Conservation (phyloP, 2,113 vertebrate species). For the Microtus ochrogaster region DNA sequence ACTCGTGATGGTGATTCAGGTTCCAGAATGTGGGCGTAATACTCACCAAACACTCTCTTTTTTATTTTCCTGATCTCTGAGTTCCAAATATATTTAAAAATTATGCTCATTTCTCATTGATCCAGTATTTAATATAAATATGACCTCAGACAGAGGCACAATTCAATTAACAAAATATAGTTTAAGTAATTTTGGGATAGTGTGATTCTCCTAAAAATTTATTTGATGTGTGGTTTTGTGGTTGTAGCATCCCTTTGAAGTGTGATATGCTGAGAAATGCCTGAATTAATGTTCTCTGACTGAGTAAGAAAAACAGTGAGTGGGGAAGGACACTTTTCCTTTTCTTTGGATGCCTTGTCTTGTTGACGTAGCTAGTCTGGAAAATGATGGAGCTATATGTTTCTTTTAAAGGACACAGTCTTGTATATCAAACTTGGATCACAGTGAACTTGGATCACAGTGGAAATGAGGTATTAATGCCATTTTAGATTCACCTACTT, state of each 20-base stretch:
- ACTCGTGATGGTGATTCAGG: too few relatives aligned
- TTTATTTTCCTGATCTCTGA: background rate
- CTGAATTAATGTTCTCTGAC: slow-evolving; percentile 26
- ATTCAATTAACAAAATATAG: slow-evolving; percentile 47
- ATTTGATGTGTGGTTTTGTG: slow-evolving; percentile 7
- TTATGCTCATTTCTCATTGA: background rate
- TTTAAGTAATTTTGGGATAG: slow-evolving; percentile 35
- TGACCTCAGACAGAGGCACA: background rate
- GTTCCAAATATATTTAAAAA: slow-evolving; percentile 25
- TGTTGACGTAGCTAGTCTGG: background rate
- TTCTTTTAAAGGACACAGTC: background rate
- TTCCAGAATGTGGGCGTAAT: too few relatives aligned
- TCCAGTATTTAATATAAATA: slow-evolving; percentile 41
- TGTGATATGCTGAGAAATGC: background rate
- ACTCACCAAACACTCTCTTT: background rate
- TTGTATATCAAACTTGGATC: slow-evolving; percentile 1
- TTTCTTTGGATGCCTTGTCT: background rate
- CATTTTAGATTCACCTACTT: background rate
- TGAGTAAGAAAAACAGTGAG: background rate
- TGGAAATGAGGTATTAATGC: background rate
- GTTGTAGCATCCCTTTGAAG: slow-evolving; percentile 48
- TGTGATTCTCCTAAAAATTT: slow-evolving; percentile 17
- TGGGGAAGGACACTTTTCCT: background rate
- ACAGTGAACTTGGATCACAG: background rate
- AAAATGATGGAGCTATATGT: background rate